Conservation (phyloP, 2,888 invertebrate species). For the Spicauda simplicius region DNA sequence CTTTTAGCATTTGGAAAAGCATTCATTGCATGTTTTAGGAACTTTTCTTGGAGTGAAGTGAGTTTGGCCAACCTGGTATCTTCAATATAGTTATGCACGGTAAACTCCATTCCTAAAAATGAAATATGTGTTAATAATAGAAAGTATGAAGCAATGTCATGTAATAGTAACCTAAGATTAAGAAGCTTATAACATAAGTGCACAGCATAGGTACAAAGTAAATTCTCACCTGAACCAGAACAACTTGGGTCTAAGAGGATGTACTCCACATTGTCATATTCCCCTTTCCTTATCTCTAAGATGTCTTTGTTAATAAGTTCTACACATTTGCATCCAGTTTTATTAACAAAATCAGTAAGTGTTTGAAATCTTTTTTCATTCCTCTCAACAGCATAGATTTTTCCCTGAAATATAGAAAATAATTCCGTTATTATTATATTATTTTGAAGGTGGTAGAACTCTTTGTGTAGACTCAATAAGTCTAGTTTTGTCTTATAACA, state of each 20-base stretch:
- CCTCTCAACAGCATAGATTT: slow-evolving; percentile 93
- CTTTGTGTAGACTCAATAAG: too few species aligned
- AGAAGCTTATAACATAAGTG: neutral
- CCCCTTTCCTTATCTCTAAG: slow-evolving; percentile 85
- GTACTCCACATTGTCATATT: slow-evolving; percentile 90
- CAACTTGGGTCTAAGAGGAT: slow-evolving; percentile 99
- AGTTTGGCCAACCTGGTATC: slow-evolving; percentile 86
- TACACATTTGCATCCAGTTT: slow-evolving; percentile 88
- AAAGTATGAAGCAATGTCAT: too few species aligned
- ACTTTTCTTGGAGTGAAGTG: slow-evolving; percentile 91
- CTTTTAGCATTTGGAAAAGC: slow-evolving; percentile 92
- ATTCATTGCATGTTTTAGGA: slow-evolving; percentile 94
- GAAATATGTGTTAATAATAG: neutral
- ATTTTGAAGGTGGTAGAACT: too few species aligned
- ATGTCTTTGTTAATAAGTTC: slow-evolving; percentile 89
- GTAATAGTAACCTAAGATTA: neutral
- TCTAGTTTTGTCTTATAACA: too few species aligned
- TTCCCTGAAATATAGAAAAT: slow-evolving; percentile 81
- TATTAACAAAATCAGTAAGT: slow-evolving; percentile 86
- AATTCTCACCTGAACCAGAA: slow-evolving; percentile 92
- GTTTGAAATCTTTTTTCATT: slow-evolving; percentile 87
- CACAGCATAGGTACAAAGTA: neutral
- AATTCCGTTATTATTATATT: neutral
- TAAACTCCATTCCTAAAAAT: slow-evolving; percentile 70
- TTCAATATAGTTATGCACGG: slow-evolving; percentile 74